Percentiles rank a stretch among this genome's conserved stretches.
Conservation (phyloP, 2,797 vertebrate species). For the Triplophysa yarkandensis region DNA sequence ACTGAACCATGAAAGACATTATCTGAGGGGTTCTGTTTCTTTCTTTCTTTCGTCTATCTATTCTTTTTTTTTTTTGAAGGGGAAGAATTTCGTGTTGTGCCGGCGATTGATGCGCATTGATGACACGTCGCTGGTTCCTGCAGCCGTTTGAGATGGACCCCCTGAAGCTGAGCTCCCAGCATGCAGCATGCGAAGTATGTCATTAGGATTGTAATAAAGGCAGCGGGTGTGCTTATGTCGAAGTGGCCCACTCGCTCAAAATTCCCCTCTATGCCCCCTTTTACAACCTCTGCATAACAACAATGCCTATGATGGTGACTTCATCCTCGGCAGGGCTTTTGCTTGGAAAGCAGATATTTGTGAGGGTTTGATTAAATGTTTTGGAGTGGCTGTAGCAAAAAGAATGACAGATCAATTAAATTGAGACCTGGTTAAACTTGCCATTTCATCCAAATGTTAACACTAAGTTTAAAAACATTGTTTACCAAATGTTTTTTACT, state of each 20-base stretch:
- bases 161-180: constrained; percentile 90
- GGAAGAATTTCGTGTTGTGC: constrained; percentile 62
- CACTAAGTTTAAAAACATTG: too few species aligned
- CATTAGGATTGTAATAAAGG: constrained; percentile 89
- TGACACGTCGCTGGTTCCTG: constrained; percentile 82
- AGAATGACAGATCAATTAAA: not conserved
- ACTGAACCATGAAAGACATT: constrained; percentile 89
- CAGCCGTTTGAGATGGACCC: constrained; percentile 80
- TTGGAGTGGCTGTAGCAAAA: not conserved
- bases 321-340: constrained; percentile 47
- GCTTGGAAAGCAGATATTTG: constrained; percentile 58
- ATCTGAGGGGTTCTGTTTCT: constrained; percentile 85
- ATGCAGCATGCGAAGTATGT: constrained; percentile 81
- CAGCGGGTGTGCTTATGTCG: constrained; percentile 80
- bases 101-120: constrained; percentile 86
- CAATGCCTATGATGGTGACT: constrained; percentile 65
- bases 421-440: not conserved
- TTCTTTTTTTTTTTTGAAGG: constrained; percentile 52
- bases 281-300: constrained; percentile 83
- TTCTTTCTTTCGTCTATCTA: constrained; percentile 51
- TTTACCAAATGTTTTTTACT: too few species aligned
- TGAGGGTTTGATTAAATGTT: not conserved
- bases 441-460: too few species aligned
- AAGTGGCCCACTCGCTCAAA: constrained; percentile 72
- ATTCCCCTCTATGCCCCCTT: constrained; percentile 71